Base-by-base conservation (phyloP, 1,140 invertebrate genomes). In the Octopus bimaculoides region DNA sequence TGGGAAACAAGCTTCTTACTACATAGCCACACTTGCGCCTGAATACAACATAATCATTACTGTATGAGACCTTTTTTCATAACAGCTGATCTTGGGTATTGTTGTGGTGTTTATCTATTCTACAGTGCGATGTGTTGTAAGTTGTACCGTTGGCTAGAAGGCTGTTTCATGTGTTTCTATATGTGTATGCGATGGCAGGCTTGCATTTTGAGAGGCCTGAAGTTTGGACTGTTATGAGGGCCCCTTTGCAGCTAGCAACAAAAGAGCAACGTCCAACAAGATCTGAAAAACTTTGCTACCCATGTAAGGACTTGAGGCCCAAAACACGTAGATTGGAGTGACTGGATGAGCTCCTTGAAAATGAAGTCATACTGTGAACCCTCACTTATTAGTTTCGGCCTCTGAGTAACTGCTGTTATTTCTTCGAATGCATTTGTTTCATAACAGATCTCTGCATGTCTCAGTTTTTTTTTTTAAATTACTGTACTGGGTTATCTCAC, bases 401-500 rank as follows among this genome's bases (percentile, higher is more conserved):
- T 66, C 61, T 66, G 61, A n/a, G 61, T 66, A 66, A 66, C 61
- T n/a, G 61, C 61, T 66, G 61, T 66, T 66, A 66, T 66, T n/a
- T 66, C n/a, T n/a, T n/a, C n/a, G 9, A 66, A 66, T 66, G 61
- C 9, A n/a, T 9, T 66, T 66, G 61, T 66, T 66, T n/a, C n/a
- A 66, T 66, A n/a, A n/a, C 61, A 66, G 61, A 66, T 66, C 61
- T 9, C 61, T n/a, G n/a, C 61, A 66, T n/a, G n/a, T 66, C 61
- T 66, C 61, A 66, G 61, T 10, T 66, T 66, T n/a, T 66, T 66
- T 9, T 10, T 66, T 66, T 10, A 66, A 66, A 66, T 66, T 66
- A n/a, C 61, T 66, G 61, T 66, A 66, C 61, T 66, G 61, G n/a
- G n/a, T 66, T n/a, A 66, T 66, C 61, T 66, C 61, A 66, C 61